Conservation (phyloP, 1,140 invertebrate genomes). For the Mya arenaria region DNA sequence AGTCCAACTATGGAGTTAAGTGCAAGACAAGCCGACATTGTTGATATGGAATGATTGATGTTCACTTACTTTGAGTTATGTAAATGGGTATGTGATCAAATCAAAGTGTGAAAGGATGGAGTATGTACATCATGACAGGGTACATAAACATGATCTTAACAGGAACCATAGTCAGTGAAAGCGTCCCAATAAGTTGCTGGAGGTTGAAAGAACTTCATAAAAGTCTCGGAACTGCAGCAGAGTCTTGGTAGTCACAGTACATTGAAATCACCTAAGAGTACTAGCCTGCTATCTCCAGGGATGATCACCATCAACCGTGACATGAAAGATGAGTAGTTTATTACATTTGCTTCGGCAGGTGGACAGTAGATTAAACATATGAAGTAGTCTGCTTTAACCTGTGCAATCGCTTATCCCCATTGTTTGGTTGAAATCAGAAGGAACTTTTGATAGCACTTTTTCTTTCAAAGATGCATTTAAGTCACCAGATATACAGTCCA, state of each 20-base stretch:
- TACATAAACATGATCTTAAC: constrained; percentile 34
- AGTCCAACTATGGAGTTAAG: no score
- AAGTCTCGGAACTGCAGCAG: neutral
- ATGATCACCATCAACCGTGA: neutral
- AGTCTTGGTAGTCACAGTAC: neutral
- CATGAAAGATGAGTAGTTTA: neutral
- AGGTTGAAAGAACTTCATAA: neutral
- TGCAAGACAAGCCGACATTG: no score
- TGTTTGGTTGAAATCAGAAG: constrained; percentile 31
- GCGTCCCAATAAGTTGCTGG: neutral
- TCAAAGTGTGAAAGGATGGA: neutral
- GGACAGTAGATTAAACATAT: constrained; percentile 27
- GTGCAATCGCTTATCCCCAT: constrained; percentile 12
- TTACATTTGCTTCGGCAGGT: neutral
- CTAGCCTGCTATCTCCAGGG: neutral
- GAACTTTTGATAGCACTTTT: constrained; percentile 19
- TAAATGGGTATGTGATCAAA: constrained; percentile 21
- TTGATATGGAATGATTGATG: no score
- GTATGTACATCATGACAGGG: neutral
- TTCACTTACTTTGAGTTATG: neutral
- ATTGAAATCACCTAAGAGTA: constrained; percentile 41
- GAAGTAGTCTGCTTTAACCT: neutral
- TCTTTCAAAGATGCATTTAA: neutral
- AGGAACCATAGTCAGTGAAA: constrained; percentile 37
- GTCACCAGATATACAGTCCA: constrained; percentile 26